Percentiles rank a stretch among this genome's conserved stretches.
These are phyloP conservation scores for Picathartes gymnocephalus DNA, from an alignment of 2,113 vertebrate genomes.

Conservation along the genomic window DNA sequence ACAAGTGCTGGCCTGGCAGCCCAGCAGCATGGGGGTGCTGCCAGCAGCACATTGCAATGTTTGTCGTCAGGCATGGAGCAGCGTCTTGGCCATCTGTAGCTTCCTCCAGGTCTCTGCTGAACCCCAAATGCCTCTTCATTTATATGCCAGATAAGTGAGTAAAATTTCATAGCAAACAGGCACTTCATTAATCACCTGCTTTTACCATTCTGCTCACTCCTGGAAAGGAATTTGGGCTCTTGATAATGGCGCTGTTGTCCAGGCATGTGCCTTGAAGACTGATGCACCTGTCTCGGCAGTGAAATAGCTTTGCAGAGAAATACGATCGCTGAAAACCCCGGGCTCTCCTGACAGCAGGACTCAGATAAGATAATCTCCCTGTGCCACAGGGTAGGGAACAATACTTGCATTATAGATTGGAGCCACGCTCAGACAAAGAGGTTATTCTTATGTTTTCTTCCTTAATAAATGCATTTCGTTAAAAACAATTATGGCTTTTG, in stretches of 20 bases:
- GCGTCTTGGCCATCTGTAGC: neutral
- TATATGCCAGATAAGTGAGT: conserved; percentile 48
- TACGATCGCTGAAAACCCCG: conserved; percentile 57
- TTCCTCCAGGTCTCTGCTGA: neutral
- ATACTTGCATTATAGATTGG: conserved; percentile 75
- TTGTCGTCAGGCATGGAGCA: neutral
- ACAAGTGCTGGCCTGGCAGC: neutral
- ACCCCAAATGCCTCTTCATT: conserved; percentile 16
- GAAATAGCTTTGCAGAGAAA: conserved; percentile 78
- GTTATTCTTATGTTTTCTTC: conserved; percentile 71
- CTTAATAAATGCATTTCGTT: conserved; percentile 69
- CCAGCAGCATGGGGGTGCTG: neutral
- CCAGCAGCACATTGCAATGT: neutral
- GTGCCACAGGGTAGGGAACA: conserved; percentile 67
- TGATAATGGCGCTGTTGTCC: conserved; percentile 73
- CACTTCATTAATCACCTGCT: conserved; percentile 73
- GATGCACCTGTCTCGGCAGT: conserved; percentile 80
- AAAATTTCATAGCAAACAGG: conserved; percentile 44
- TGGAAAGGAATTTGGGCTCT: conserved; percentile 52
- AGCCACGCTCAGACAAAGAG: conserved; percentile 74
- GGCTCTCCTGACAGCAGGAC: conserved; percentile 54
- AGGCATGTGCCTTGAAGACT: conserved; percentile 70
- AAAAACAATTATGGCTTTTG: conserved; percentile 48
- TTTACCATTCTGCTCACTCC: conserved; percentile 54
- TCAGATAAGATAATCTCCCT: conserved; percentile 71